A percentile compares a stretch with the other conserved stretches of the same genome.
Evolutionary conservation across 2,797 vertebrate genomes (phyloP).

Genomic region (Salarias fasciatus): DNA sequence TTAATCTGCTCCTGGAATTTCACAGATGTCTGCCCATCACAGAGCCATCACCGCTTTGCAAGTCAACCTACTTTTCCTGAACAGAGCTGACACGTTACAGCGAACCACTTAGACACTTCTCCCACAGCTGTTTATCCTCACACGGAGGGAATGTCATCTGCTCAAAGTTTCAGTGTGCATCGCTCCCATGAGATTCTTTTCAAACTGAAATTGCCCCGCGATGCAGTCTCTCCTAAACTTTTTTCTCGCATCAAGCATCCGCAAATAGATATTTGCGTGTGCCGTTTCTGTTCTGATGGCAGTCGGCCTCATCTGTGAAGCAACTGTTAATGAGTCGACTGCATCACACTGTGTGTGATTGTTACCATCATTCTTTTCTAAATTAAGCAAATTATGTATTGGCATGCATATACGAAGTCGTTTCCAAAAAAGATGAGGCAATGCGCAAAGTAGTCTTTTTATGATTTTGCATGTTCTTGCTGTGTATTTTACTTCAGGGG

Average conservation of each 20-base stretch:
- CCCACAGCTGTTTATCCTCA: constrained; percentile 53
- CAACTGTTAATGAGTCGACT: constrained; percentile 9
- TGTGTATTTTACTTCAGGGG: no score
- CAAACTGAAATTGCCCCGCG: constrained; percentile 13
- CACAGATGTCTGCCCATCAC: constrained; percentile 49
- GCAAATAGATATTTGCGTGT: constrained; percentile 2
- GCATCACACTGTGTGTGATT: not conserved
- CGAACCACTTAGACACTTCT: constrained; percentile 51
- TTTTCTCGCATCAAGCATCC: constrained; percentile 14
- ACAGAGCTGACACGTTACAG: constrained; percentile 63
- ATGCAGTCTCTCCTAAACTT: constrained; percentile 13
- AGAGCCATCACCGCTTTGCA: constrained; percentile 24
- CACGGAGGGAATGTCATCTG: constrained; percentile 53
- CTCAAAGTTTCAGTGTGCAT: constrained; percentile 38
- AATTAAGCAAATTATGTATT: not conserved
- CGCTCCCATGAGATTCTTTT: constrained; percentile 24
- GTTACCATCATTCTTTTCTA: not conserved
- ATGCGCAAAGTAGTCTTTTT: no score
- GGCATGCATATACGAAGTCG: no score
- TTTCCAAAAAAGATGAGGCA: no score
- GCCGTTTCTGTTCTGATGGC: constrained; percentile 2
- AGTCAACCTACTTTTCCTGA: constrained; percentile 59
- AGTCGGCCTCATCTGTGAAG: constrained; percentile 1
- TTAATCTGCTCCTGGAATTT: constrained; percentile 22
- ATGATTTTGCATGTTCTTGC: no score